These are phyloP conservation scores for Parotia lawesii DNA, from an alignment of 2,113 vertebrate genomes.

Conservation along the genomic window DNA sequence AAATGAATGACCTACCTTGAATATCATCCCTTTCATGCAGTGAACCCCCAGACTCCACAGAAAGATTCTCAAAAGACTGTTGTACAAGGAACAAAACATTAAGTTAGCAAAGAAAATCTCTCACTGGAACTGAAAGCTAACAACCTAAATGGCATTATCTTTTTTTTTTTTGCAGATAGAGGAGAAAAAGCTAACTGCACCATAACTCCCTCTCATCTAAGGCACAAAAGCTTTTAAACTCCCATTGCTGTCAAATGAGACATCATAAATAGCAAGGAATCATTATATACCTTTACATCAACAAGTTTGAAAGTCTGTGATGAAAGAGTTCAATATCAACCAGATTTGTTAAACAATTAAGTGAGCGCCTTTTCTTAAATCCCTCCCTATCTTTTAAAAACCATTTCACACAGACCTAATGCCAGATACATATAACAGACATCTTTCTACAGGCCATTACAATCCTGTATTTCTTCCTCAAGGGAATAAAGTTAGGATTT, in stretches of 20 bases:
- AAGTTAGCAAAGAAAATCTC: conserved; percentile 41
- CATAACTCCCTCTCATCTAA: neutral
- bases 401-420: neutral
- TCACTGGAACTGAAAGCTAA: neutral
- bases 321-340: conserved; percentile 1
- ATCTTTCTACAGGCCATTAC: neutral
- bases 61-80: conserved; percentile 92
- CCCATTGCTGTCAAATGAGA: neutral
- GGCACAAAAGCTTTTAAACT: conserved; percentile 9
- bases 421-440: neutral
- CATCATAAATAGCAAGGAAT: neutral
- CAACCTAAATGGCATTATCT: neutral
- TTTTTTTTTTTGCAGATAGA: neutral
- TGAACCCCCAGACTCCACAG: conserved; percentile 86
- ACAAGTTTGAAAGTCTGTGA: neutral
- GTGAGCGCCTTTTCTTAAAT: neutral
- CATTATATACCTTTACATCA: neutral
- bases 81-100: conserved; percentile 51
- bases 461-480: neutral
- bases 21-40: conserved; percentile 89
- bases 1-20: conserved; percentile 65
- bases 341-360: conserved; percentile 6
- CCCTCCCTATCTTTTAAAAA: neutral
- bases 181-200: neutral
- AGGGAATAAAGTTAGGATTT: neutral